Evolutionary conservation across 2,888 invertebrate species (phyloP).

Genomic region (Hydriomena furcata): DNA sequence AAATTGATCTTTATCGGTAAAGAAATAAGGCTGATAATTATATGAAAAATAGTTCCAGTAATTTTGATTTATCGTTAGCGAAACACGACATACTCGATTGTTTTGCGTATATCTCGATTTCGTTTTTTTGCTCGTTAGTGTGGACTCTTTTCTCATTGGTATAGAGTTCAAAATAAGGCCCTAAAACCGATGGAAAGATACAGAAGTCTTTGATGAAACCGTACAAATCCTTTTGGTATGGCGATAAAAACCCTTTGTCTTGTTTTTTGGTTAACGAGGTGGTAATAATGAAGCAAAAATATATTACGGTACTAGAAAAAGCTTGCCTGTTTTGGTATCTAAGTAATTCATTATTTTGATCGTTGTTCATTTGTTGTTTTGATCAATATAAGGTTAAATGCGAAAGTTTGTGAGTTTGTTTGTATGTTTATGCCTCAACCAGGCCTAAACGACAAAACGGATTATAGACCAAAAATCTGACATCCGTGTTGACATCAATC

Average conservation of each 20-base stretch:
- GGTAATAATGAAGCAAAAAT: conserved; percentile 48
- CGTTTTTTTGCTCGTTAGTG: conserved; percentile 29
- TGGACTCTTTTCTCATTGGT: background rate
- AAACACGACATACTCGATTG: conserved; percentile 60
- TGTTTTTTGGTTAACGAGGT: conserved; percentile 55
- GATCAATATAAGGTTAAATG: no score
- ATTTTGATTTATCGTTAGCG: conserved; percentile 44
- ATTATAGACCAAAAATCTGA: no score
- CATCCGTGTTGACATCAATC: no score
- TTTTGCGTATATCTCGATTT: conserved; percentile 55
- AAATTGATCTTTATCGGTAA: conserved; percentile 23
- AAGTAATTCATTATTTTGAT: no score
- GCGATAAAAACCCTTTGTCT: conserved; percentile 54
- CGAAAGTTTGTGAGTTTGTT: no score
- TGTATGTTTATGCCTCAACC: no score
- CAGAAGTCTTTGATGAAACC: conserved; percentile 52
- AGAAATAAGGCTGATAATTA: conserved; percentile 20
- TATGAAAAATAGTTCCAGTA: conserved; percentile 19
- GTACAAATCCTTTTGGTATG: conserved; percentile 52
- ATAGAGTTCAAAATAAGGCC: conserved; percentile 30
- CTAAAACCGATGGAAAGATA: conserved; percentile 36
- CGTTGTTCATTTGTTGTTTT: no score
- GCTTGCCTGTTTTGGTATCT: no score
- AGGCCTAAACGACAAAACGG: no score
- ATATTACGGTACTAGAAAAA: conserved; percentile 36